A percentile compares a stretch with the other conserved stretches of the same genome.
These are phyloP conservation scores for Euwallacea similis DNA, from an alignment of 1,140 invertebrate species.

Conservation along the genomic window DNA sequence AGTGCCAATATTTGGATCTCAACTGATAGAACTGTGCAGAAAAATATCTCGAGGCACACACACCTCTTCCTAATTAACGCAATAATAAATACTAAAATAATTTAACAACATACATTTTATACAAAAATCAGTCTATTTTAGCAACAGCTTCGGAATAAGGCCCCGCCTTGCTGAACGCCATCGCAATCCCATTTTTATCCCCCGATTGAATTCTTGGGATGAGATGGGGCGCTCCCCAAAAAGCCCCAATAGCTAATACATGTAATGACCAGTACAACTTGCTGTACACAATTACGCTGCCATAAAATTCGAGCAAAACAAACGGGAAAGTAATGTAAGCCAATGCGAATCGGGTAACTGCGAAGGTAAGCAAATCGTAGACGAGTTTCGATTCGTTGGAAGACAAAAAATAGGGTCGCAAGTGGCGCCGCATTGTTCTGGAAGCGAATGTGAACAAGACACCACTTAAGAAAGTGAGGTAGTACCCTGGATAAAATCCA, in stretches of 20 bases:
- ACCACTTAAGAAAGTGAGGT: slow-evolving; percentile 88
- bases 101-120: slow-evolving; percentile 8
- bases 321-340: slow-evolving; percentile 88
- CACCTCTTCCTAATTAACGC: too few species aligned
- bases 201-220: slow-evolving; percentile 40
- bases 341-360: slow-evolving; percentile 78
- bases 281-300: slow-evolving; percentile 51
- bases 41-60: too few species aligned
- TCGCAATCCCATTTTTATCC: slow-evolving; percentile 36
- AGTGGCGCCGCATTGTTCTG: slow-evolving; percentile 65
- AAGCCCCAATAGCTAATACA: slow-evolving; percentile 51
- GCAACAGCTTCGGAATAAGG: slow-evolving; percentile 38
- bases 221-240: slow-evolving; percentile 51
- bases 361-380: slow-evolving; percentile 78
- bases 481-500: slow-evolving; percentile 97
- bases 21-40: too few species aligned
- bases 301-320: slow-evolving; percentile 77
- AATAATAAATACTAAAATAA: slow-evolving; percentile 6
- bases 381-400: slow-evolving; percentile 64
- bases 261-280: slow-evolving; percentile 59
- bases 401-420: slow-evolving; percentile 76
- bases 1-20: too few species aligned
- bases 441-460: slow-evolving; percentile 85
- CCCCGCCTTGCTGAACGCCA: slow-evolving; percentile 37
- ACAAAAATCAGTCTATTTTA: slow-evolving; percentile 37